Evolutionary conservation across 2,888 invertebrate genomes (phyloP).

Genomic region (Rambutsinella grinnellia): DNA sequence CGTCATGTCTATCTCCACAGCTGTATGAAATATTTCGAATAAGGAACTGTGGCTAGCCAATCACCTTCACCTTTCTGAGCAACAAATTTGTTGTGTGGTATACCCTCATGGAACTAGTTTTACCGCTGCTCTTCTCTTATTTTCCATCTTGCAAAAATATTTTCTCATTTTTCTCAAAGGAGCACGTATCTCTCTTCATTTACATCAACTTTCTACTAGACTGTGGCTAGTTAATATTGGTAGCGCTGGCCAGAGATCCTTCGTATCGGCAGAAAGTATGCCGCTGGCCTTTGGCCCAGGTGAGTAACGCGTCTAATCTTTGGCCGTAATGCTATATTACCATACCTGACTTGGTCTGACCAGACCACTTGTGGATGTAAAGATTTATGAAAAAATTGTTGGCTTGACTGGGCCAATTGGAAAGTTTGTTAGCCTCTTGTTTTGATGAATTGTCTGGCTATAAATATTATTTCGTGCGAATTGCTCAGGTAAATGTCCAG

Average conservation of each 20-base stretch:
- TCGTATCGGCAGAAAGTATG: slow-evolving; percentile 44
- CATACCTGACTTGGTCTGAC: slow-evolving; percentile 49
- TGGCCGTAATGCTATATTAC: slow-evolving; percentile 45
- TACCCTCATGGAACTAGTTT: slow-evolving; percentile 62
- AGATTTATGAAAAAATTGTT: slow-evolving; percentile 30
- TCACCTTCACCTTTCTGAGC: slow-evolving; percentile 24
- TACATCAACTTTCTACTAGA: not conserved
- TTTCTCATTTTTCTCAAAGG: not conserved
- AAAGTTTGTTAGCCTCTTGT: slow-evolving; percentile 48
- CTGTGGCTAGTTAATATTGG: not conserved
- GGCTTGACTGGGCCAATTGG: slow-evolving; percentile 52
- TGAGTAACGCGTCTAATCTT: slow-evolving; percentile 44
- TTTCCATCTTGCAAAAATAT: not conserved
- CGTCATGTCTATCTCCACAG: not conserved
- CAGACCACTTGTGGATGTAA: slow-evolving; percentile 39
- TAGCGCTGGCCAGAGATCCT: not conserved
- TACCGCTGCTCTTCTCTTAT: slow-evolving; percentile 54
- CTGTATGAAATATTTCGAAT: slow-evolving; percentile 15
- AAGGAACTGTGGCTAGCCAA: slow-evolving; percentile 31
- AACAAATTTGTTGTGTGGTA: slow-evolving; percentile 20
- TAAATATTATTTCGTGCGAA: not conserved
- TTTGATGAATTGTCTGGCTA: slow-evolving; percentile 7
- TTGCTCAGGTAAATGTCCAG: too few relatives aligned
- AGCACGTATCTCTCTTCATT: too few relatives aligned
- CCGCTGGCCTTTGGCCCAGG: slow-evolving; percentile 57